Evolutionary conservation across 2,888 invertebrate species (phyloP), one percentile per base, ranked within the genome.

Genomic region (Neoascia interrupta): DNA sequence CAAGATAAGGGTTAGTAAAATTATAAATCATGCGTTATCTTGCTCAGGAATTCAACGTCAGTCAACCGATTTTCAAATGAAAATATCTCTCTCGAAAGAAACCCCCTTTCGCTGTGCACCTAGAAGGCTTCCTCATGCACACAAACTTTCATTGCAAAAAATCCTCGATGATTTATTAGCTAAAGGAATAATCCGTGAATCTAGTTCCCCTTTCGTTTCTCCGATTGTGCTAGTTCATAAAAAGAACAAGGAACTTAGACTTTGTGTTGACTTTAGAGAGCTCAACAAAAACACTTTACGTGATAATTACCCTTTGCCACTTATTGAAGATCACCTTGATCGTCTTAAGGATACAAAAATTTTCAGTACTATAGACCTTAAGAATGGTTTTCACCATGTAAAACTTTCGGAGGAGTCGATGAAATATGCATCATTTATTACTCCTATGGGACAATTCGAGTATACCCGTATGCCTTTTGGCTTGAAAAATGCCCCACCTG

Each of bases 321-420:
- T 82, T 1, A 74, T 75, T 8, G 81, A 82, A 3, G 74, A 81
- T 41, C 16, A 26, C 1, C 43, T 82, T 11, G 79, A 79, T 39
- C 16, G 36, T 1, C 43, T 82, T 13, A 13, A 28, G 5, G 73
- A 68, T n/a, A 83, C 82, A 56, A 45, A 37, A 11, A 75, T 68
- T 47, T 83, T 82, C 43, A 4, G 82, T 83, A 8, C 63, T 11
- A 53, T 83, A 3, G 83, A 83, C 43, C 21, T 82, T 6, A 53
- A 39, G 21, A 81, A 73, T 45, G 82, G 82, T 3, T 83, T 82
- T 47, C 58, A 81, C 54, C 83, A 82, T 16, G 28, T 49, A 6
- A 11, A 11, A 28, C 15, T 49, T 4, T 15, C 28, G 16, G 31
- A 31, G 5, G 31, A 49, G 16, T 49, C 49, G 5, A 49, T 28